Evolutionary conservation across 2,888 invertebrate genomes (phyloP), one percentile per base, ranked within the genome.

Genomic region (Cryptophagus acutangulus): DNA sequence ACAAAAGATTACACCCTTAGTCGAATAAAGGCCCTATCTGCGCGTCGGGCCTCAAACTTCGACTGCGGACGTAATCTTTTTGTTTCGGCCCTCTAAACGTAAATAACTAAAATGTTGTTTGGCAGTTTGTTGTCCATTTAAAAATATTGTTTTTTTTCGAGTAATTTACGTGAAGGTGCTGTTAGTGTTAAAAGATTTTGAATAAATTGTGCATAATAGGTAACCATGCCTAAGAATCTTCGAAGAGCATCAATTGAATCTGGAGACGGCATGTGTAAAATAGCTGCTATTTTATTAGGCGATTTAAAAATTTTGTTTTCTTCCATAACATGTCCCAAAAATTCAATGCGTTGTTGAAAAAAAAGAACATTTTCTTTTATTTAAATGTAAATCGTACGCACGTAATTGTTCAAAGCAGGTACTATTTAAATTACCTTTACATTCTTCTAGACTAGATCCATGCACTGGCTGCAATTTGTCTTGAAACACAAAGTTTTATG

Each of bases 161-260:
- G 14, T 13, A 36, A 28, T 12, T 31, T 3, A 2, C 28, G 28
- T 16, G 28, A 28, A 2, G 36, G 28, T 3, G n/a, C 12, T 36
- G 28, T 29, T 5, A 24, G n/a, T 4, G 36, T 29, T 33, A 2
- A 56, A 35, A 1, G 53, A 41, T 31, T 49, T 46, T 26, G 33
- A 16, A 37, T 16, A 14, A 37, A 41, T 38, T 29, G 13, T 6
- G 33, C 10, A 20, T 40, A 36, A n/a, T 39, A 39, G 1, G 38
- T 38, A 1, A 45, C 41, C 31, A 41, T 25, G 16, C 44, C 44
- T 9, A 41, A 12, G 18, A 41, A 45, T 15, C 34, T 14, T 2
- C 34, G 1, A 4, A 47, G 9, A 8, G 36, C 42, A 9, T 18
- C 26, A 2, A 40, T 20, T 8, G 36, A 28, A 1, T 13, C 25